Base-by-base conservation (phyloP, 2,797 vertebrate species). In the Callimico goeldii region DNA sequence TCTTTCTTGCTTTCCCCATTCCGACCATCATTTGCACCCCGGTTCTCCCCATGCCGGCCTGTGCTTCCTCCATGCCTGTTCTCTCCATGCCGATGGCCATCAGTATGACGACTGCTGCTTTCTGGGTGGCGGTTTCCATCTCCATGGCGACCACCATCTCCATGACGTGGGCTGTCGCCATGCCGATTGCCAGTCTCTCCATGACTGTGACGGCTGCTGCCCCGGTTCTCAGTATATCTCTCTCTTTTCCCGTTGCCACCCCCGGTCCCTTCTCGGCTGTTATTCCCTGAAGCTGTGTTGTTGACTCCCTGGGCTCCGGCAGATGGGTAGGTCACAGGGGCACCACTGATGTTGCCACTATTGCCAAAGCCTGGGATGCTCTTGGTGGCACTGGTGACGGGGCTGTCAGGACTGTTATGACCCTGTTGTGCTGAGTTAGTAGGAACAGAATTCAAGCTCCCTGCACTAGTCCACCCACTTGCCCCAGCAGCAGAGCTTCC, bases 401-500 rank as follows among this genome's bases (percentile, higher is more conserved):
- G 90, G 96, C 93, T 94, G 90, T 99, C 98, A 0, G 98, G 50
- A 20, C 11, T 88, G 28, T 87, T 70, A 4, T 95, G 52, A 8
- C 93, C 98, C 11, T 98, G 98, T 72, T 99, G 98, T 0, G 98
- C 97, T 11, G 98, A 98, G 75, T 98, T 97, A 1, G 99, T 99
- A 0, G 99, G 99, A 76, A 99, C 99, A 0, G 99, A 99, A 98
- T 99, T 99, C 97, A 99, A 98, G 97, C 99, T 99, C 97, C 99
- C 99, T 1, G 99, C 99, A 8, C 99, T 99, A 90, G 99, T 99
- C 99, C 99, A 99, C 94, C 99, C 99, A 0, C 99, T 99, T 0
- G 99, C 99, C 97, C 99, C 99, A 97, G 98, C 99, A 33, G 99
- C 99, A 5, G 99, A 98, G 57, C 98, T 99, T 96, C 99, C 99